Conservation (phyloP, 2,888 invertebrate genomes). For the Tetropium fuscum region DNA sequence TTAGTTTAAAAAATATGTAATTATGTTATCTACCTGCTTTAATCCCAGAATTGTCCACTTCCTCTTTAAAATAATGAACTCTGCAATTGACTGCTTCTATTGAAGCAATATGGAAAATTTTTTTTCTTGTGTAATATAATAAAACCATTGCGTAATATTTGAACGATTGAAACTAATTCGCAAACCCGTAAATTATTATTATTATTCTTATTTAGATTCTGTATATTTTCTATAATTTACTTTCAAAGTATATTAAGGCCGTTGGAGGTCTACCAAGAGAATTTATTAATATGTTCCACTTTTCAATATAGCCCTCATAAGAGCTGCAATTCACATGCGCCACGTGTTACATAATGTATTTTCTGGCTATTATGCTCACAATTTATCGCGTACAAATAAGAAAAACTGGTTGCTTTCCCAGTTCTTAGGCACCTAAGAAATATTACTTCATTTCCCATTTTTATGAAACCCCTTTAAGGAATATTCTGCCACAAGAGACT, state of each 20-base stretch:
- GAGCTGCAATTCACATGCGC: constrained; percentile 44
- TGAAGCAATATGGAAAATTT: too few species aligned
- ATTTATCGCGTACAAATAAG: constrained; percentile 47
- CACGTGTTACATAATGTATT: constrained; percentile 53
- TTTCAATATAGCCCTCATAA: constrained; percentile 47
- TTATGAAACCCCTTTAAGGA: constrained; percentile 30
- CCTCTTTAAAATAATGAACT: too few species aligned
- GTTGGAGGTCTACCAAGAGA: constrained; percentile 8
- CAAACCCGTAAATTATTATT: too few species aligned
- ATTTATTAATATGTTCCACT: constrained; percentile 50
- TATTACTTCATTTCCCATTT: constrained; percentile 46
- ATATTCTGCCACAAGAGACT: constrained; percentile 4
- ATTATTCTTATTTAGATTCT: too few species aligned
- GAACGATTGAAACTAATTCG: too few species aligned
- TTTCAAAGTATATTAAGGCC: constrained; percentile 15
- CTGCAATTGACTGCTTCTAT: too few species aligned
- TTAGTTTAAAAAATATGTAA: too few species aligned
- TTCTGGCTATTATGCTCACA: constrained; percentile 47
- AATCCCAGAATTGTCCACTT: too few species aligned
- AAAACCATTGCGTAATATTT: too few species aligned
- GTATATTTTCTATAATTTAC: too few species aligned
- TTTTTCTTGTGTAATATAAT: too few species aligned
- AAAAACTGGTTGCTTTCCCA: constrained; percentile 38
- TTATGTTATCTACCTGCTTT: too few species aligned
- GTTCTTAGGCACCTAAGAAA: constrained; percentile 41